Conservation (phyloP, 2,797 vertebrate species). For the Molossus alvarezi region DNA sequence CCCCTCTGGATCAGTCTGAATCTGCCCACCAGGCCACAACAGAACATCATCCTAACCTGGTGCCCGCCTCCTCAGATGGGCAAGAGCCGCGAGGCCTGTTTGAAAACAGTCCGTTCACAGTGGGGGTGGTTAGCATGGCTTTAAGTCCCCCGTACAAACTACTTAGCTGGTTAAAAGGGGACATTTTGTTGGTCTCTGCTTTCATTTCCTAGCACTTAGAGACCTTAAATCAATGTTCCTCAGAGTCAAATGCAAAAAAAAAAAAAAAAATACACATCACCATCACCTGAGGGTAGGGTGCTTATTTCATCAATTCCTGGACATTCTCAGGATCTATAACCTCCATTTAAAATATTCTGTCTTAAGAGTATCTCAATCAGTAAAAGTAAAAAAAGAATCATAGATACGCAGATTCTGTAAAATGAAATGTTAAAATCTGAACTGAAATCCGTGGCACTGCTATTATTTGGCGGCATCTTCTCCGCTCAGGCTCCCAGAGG, state of each 20-base stretch:
- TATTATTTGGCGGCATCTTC: not conserved
- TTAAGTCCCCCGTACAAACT: not conserved
- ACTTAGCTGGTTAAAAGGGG: not conserved
- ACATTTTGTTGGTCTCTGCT: not conserved
- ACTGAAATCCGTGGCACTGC: not conserved
- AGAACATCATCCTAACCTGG: not conserved
- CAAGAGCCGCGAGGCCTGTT: not conserved
- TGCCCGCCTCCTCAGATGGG: not conserved
- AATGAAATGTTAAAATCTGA: not conserved
- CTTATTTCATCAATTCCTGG: not conserved
- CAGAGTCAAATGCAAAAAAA: not conserved
- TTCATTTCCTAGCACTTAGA: not conserved
- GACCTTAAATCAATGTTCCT: not conserved
- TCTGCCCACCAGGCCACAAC: not conserved
- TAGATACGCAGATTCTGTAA: not conserved
- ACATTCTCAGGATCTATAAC: not conserved
- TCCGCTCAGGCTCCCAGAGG: not conserved
- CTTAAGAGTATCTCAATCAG: not conserved
- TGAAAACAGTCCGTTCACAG: not conserved
- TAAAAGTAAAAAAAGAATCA: constrained; percentile 1
- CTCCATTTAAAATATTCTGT: not conserved
- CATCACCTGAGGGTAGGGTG: fast-evolving
- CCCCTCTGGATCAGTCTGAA: not conserved
- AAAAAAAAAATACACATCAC: not conserved
- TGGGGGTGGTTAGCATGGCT: not conserved